Evolutionary conservation across 2,888 invertebrate genomes (phyloP).

Genomic region (Tetrapedia diversipes): DNA sequence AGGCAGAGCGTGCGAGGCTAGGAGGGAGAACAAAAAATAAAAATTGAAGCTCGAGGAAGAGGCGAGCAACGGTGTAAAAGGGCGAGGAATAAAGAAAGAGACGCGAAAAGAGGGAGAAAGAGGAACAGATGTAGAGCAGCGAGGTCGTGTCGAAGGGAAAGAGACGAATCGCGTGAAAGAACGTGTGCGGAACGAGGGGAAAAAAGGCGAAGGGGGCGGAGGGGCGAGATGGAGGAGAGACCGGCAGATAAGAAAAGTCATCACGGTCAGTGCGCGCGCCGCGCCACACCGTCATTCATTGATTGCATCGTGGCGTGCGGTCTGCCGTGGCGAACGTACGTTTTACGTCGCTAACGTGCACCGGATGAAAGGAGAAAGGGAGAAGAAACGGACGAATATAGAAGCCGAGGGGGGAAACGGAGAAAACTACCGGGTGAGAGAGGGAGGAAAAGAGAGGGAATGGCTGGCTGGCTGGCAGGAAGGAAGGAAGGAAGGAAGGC

Average conservation of each 20-base stretch:
- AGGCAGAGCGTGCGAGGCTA: not conserved
- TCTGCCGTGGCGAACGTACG: constrained; percentile 67
- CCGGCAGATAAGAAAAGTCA: constrained; percentile 74
- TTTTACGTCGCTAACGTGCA: constrained; percentile 65
- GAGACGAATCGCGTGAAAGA: constrained; percentile 27
- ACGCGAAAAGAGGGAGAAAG: not conserved
- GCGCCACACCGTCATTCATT: constrained; percentile 76
- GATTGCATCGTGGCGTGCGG: constrained; percentile 74
- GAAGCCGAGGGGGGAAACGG: constrained; percentile 42
- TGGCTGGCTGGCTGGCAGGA: no score
- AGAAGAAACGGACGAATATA: constrained; percentile 48
- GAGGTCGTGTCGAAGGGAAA: not conserved
- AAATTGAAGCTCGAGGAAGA: not conserved
- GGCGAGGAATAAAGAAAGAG: not conserved
- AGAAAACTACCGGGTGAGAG: constrained; percentile 36
- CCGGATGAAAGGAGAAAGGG: constrained; percentile 63
- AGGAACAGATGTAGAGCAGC: constrained; percentile 33
- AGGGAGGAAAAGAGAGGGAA: no score
- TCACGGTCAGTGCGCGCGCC: constrained; percentile 76
- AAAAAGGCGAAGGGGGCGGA: constrained; percentile 28
- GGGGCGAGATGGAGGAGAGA: constrained; percentile 39
- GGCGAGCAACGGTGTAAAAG: not conserved
- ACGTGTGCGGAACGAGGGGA: constrained; percentile 16
- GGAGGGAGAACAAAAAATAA: not conserved
- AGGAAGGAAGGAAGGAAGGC: constrained; percentile 39